Evolutionary conservation across 2,888 invertebrate species (phyloP).

Genomic region (Aphodius sticticus): DNA sequence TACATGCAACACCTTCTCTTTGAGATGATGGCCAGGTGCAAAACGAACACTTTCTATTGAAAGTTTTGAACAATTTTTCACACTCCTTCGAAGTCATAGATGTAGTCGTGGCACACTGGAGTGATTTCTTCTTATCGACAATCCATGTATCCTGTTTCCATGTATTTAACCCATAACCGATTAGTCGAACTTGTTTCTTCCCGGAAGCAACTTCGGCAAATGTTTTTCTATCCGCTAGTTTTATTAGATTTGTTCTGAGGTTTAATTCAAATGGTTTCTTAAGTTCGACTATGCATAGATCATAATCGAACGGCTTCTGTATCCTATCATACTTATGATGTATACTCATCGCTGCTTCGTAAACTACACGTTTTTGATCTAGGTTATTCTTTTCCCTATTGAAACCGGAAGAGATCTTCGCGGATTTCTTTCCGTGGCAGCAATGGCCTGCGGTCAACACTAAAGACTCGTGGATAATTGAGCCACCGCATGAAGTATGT

Average conservation of each 20-base stretch:
- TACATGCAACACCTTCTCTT: too few relatives aligned
- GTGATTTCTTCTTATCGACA: too few relatives aligned
- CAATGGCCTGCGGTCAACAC: conserved; percentile 51
- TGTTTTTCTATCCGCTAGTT: neutral
- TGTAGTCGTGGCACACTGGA: too few relatives aligned
- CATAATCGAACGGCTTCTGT: neutral
- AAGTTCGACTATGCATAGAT: neutral
- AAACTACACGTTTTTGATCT: neutral
- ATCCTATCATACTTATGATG: conserved; percentile 4
- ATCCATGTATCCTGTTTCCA: too few relatives aligned
- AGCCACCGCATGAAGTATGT: conserved; percentile 48
- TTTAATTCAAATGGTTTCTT: neutral
- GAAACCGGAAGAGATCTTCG: neutral
- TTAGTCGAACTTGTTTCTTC: too few relatives aligned
- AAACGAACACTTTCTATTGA: too few relatives aligned
- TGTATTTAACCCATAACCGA: too few relatives aligned
- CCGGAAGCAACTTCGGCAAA: neutral
- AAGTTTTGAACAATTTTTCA: too few relatives aligned
- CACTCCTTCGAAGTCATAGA: too few relatives aligned
- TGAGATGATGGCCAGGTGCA: too few relatives aligned
- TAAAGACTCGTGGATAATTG: conserved; percentile 41
- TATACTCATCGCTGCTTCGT: neutral
- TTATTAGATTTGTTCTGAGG: conserved; percentile 5
- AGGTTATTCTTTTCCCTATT: neutral
- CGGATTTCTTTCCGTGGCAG: conserved; percentile 30